phyloP scores from a whole-genome alignment of 2,888 invertebrate species.

The Spodoptera exigua region DNA sequence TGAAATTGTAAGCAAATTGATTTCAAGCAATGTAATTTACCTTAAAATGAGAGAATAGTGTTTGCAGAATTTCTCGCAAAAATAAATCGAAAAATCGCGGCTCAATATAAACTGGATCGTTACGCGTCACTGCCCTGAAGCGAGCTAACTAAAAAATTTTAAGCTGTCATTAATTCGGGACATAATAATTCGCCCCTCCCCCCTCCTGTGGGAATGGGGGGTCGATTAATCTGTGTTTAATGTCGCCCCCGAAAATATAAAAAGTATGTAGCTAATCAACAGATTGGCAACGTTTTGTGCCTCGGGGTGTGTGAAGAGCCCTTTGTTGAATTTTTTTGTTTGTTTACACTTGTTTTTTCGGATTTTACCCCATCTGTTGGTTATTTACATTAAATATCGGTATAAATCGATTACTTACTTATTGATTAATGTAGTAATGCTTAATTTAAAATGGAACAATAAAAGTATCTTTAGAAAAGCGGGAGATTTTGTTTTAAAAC shows the following conservation, averaged over 20 bases:
- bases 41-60: no score
- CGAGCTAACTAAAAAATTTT: slow-evolving; percentile 71
- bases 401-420: no score
- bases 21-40: no score
- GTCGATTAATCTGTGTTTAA: slow-evolving; percentile 87
- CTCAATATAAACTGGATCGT: slow-evolving; percentile 59
- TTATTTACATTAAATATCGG: no score
- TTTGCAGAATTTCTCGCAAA: not conserved
- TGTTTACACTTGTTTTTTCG: slow-evolving; percentile 7
- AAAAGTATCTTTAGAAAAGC: no score
- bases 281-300: slow-evolving; percentile 81
- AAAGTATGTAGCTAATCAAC: slow-evolving; percentile 83
- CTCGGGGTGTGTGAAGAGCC: slow-evolving; percentile 54
- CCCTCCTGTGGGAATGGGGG: slow-evolving; percentile 77
- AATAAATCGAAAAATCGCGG: slow-evolving; percentile 35
- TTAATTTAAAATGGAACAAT: no score
- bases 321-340: slow-evolving; percentile 42
- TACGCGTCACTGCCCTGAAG: slow-evolving; percentile 68
- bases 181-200: slow-evolving; percentile 71
- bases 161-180: slow-evolving; percentile 85
- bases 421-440: no score
- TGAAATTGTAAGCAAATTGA: no score
- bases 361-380: no score
- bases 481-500: no score
- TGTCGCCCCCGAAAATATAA: slow-evolving; percentile 84